Evolutionary conservation across 2,113 vertebrate species (phyloP), one percentile per base, ranked within the genome.

Genomic region (Romanogobio albipinnatus): DNA sequence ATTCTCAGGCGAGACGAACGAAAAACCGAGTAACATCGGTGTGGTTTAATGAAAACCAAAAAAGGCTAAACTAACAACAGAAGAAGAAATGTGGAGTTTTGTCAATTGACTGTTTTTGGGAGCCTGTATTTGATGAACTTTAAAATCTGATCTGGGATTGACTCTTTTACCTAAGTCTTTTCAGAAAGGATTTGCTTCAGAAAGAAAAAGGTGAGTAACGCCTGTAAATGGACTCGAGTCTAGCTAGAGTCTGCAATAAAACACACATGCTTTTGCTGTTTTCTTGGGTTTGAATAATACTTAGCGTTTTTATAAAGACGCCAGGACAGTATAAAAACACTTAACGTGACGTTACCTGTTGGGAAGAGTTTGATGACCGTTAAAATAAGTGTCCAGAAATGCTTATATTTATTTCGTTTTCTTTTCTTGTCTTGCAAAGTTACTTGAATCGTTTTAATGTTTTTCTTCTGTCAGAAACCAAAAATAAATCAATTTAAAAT

Each of bases 171-270:
- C n/a, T n/a, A n/a, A n/a, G n/a, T n/a, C n/a, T n/a, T 36, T 76
- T 39, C 56, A 24, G 29, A 76, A 7, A 78, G 56, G 33, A 78
- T 78, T 78, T 78, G 6, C n/a, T 78, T 45, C 39, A 19, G 58
- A 79, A 47, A 64, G 77, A 9, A 36, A 47, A 64, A 80, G 77
- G 77, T 80, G 58, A 80, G 77, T 45, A 47, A 80, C 36, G 56
- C 56, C n/a, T 64, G 39, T 79, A 9, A 79, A 62, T 26, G 13
- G 39, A 24, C 9, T 33, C 26, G 29, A 29, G 29, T 29, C 29
- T 24, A 9, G 26, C 9, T 24, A n/a, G 51, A 17, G 33, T 43
- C 11, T n/a, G 29, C 36, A 56, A 24, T 36, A 58, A 58, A 56
- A 58, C 39, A 36, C 70, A 74, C n/a, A 24, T 26, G 5, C 22